Base-by-base conservation (phyloP, 1,140 invertebrate genomes). In the Lordiphosa mommai region DNA sequence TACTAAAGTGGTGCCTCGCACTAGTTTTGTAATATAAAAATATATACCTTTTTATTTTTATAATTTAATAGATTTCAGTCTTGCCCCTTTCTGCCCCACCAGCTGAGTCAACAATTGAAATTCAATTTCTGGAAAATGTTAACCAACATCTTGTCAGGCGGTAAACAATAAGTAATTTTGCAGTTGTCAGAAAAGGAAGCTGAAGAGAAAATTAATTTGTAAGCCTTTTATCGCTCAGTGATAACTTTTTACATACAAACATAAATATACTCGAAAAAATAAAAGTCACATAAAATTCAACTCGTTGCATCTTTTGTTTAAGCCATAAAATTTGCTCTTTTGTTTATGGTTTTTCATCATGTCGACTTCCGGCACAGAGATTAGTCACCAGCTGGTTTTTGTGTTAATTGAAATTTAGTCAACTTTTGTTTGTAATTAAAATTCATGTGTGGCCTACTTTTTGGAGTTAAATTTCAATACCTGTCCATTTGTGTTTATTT, bases 81-180 rank as follows among this genome's bases (percentile, higher is more conserved):
- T 40, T 49, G 10, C 36, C 23, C 5, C 13, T 5, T 20, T 36
- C n/a, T 20, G 8, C 37, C 14, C 37, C 37, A 17, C 14, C 20
- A 34, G 27, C 53, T 49, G 53, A 52, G 46, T 58, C 70, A 79
- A 72, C 58, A 79, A 77, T 44, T 34, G 68, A 77, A 79, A 72
- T 68, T 72, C 40, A 57, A 72, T 64, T 61, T 60, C 65, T n/a
- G 10, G 30, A 30, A 58, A 50, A 44, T 33, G n/a, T 52, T 55
- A 8, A 7, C 60, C 40, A 43, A 43, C 20, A 43, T 43, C 20
- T 43, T 17, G 40, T 1, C 20, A 43, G 27, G 52, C 38, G 40
- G 60, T 58, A 67, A 76, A 72, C 61, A 77, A 58, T 47, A 44
- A 43, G 50, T 16, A 66, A 72, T 72, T 46, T 72, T 65, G 33